Conservation (phyloP, 2,113 vertebrate genomes). For the Empidonax traillii region DNA sequence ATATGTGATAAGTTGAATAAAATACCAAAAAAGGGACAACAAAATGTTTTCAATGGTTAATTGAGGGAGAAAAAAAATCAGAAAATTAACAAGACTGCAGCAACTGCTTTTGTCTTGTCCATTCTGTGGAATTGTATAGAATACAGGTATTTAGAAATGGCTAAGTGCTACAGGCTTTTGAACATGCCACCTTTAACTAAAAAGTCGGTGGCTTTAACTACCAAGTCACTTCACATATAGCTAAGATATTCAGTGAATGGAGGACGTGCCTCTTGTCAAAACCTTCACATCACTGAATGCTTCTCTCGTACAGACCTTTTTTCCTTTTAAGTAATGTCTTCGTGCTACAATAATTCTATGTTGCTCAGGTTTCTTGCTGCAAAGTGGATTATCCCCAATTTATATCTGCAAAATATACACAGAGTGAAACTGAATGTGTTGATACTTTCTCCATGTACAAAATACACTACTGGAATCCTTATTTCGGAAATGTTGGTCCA, state of each 20-base stretch:
- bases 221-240: not conserved
- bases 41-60: not conserved
- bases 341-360: not conserved
- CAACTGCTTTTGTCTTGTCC: not conserved
- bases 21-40: not conserved
- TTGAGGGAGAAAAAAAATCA: not conserved
- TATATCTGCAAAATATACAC: not conserved
- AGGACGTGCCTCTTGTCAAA: not conserved
- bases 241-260: not conserved
- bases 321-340: not conserved
- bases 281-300: not conserved
- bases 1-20: not conserved
- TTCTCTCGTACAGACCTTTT: not conserved
- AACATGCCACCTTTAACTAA: not conserved
- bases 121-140: not conserved
- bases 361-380: not conserved
- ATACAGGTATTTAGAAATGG: not conserved
- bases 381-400: not conserved
- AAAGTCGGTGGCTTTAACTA: not conserved
- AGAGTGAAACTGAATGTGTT: not conserved
- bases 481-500: not conserved
- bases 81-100: not conserved
- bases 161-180: not conserved
- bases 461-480: not conserved
- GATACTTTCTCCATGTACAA: not conserved